These are phyloP conservation scores for Leptopilina syphax DNA, from an alignment of 2,888 invertebrate species.

Conservation along the genomic window DNA sequence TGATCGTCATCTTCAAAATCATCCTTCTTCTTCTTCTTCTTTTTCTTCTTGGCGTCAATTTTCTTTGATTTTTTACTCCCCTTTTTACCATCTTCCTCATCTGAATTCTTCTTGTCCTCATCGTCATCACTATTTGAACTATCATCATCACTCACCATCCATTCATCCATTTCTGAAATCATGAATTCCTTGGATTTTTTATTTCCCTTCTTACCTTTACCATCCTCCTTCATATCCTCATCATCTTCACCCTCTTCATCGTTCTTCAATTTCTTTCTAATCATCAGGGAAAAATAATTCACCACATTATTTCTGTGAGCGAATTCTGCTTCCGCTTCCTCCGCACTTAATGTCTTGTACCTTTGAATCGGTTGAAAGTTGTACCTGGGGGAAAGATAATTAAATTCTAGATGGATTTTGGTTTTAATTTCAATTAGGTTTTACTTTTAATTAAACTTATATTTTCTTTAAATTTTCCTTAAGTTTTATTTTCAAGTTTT, in stretches of 20 bases:
- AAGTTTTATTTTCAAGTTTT: neutral
- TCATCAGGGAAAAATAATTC: conserved; percentile 97
- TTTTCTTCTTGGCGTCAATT: conserved; percentile 67
- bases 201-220: conserved; percentile 66
- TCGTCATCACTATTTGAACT: conserved; percentile 85
- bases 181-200: conserved; percentile 83
- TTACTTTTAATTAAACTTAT: too few species aligned
- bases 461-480: neutral
- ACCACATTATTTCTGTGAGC: conserved; percentile 96
- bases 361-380: conserved; percentile 93
- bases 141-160: conserved; percentile 88
- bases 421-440: too few species aligned
- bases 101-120: conserved; percentile 80
- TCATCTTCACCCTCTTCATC: conserved; percentile 81
- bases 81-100: conserved; percentile 79
- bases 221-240: conserved; percentile 82
- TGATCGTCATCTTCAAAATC: conserved; percentile 89
- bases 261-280: conserved; percentile 90
- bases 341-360: conserved; percentile 96
- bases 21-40: conserved; percentile 86
- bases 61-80: conserved; percentile 84
- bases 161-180: conserved; percentile 96
- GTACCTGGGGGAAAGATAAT: conserved; percentile 79
- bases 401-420: too few species aligned
- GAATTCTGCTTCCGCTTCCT: conserved; percentile 99